These are phyloP conservation scores for Cercocebus atys DNA, from an alignment of 2,113 vertebrate genomes.

Conservation along the genomic window DNA sequence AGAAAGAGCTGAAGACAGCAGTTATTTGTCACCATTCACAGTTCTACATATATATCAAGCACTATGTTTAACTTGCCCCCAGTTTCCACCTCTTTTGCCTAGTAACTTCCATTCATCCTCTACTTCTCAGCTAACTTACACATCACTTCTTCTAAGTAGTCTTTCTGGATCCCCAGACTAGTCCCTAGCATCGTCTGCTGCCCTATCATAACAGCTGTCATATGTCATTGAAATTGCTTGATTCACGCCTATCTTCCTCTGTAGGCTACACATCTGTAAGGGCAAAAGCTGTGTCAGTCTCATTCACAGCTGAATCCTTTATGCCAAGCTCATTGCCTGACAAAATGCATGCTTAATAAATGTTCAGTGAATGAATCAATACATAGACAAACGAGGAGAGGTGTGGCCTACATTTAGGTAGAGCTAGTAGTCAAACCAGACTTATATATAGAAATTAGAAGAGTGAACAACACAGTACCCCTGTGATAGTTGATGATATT, in stretches of 20 bases:
- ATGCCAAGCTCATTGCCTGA: neutral
- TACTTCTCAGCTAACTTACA: neutral
- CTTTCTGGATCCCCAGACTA: neutral
- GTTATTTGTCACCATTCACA: neutral
- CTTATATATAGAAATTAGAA: neutral
- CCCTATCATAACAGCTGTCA: neutral
- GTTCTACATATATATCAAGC: neutral
- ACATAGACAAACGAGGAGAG: neutral
- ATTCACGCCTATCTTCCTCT: neutral
- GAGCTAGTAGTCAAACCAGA: neutral
- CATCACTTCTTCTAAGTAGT: neutral
- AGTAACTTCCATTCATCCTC: neutral
- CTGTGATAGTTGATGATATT: neutral
- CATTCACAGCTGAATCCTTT: neutral
- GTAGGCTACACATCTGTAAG: neutral
- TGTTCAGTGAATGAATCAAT: neutral
- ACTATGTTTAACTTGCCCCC: neutral
- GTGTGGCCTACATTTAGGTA: neutral
- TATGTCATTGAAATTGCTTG: neutral
- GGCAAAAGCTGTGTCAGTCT: neutral
- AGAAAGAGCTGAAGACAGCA: neutral
- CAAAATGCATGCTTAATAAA: neutral
- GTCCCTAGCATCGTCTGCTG: neutral
- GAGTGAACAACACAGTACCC: neutral
- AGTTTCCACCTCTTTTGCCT: neutral